Conservation (phyloP, 2,113 vertebrate genomes). For the Spermophilus dauricus region DNA sequence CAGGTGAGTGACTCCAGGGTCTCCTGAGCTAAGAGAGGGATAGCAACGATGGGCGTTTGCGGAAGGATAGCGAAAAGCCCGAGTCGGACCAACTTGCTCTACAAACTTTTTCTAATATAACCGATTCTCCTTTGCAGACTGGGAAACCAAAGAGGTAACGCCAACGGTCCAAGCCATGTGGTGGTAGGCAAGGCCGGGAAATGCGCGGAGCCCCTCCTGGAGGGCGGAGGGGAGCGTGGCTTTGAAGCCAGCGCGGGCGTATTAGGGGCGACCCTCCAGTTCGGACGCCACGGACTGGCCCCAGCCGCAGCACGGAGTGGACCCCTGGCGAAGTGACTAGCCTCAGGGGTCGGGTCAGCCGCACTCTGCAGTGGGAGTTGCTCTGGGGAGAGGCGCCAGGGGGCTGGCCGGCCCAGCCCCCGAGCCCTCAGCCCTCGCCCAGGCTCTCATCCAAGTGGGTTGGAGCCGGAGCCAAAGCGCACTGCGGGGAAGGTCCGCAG, state of each 20-base stretch:
- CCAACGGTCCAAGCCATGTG: background rate
- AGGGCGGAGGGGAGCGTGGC: too few relatives aligned
- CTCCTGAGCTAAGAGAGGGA: background rate
- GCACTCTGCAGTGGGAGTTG: rapidly evolving
- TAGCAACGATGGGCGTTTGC: background rate
- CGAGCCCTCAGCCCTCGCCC: rapidly evolving
- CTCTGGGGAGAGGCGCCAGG: rapidly evolving
- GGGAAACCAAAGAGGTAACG: background rate
- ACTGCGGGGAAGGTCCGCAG: background rate
- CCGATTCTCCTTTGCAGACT: background rate
- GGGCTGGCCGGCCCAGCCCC: rapidly evolving
- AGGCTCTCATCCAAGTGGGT: background rate
- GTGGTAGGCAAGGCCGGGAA: background rate
- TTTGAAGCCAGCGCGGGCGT: too few relatives aligned
- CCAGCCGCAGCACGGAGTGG: too few relatives aligned
- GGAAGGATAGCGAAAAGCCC: background rate
- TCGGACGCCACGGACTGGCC: too few relatives aligned
- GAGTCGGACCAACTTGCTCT: background rate
- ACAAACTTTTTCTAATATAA: background rate
- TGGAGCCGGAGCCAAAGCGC: rapidly evolving
- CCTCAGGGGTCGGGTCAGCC: background rate
- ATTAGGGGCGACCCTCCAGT: too few relatives aligned
- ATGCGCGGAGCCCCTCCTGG: background rate
- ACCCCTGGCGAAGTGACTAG: too few relatives aligned
- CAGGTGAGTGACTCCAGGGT: background rate